Evolutionary conservation across 2,113 vertebrate genomes (phyloP).

Genomic region (Aepyceros melampus): DNA sequence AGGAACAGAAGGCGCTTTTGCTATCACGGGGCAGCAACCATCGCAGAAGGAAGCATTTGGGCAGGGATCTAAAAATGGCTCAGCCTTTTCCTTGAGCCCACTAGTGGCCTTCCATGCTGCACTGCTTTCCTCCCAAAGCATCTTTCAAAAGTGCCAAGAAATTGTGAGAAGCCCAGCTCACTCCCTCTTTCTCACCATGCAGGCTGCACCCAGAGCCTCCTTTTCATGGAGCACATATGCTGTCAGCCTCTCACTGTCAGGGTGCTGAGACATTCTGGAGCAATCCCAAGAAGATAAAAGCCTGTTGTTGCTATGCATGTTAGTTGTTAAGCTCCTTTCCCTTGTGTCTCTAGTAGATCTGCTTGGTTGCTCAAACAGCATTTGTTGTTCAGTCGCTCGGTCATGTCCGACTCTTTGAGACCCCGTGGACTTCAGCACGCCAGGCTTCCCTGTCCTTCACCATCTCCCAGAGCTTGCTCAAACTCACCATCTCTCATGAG

Average conservation of each 20-base stretch:
- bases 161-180: no score
- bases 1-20: accelerated
- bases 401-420: not conserved
- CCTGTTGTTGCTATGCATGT: accelerated
- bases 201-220: not conserved
- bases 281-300: not conserved
- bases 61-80: not conserved
- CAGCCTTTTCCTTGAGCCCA: not conserved
- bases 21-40: no score
- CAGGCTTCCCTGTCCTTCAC: not conserved
- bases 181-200: not conserved
- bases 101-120: not conserved
- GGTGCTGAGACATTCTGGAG: not conserved
- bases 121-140: not conserved
- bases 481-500: no score
- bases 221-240: accelerated
- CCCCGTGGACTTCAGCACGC: not conserved
- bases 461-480: not conserved
- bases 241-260: not conserved
- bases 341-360: not conserved
- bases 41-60: not conserved
- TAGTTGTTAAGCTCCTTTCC: not conserved
- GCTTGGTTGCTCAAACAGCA: not conserved
- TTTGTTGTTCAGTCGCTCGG: not conserved
- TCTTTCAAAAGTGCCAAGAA: not conserved